Evolutionary conservation across 2,113 vertebrate genomes (phyloP), one percentile per base, ranked within the genome.

Genomic region (Xenopus borealis): DNA sequence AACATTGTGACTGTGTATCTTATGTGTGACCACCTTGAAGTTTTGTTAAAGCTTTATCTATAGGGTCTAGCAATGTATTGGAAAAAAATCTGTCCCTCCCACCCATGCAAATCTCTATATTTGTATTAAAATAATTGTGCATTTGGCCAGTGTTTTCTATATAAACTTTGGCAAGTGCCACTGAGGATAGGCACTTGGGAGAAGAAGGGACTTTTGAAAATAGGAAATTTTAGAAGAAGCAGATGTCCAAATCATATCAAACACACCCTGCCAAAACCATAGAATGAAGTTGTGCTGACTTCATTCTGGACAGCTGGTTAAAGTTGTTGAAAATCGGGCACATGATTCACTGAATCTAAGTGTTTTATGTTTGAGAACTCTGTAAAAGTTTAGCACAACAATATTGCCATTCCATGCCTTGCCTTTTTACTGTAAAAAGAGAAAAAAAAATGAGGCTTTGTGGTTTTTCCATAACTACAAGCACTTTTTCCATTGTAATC

Each of bases 401-500:
- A 52, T 18, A 13, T 78, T 23, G 65, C 67, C 0, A 71, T 67
- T 62, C 50, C 58, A 80, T 80, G 75, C 45, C 65, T 81, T 71
- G 23, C 23, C 69, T 40, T 78, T 27, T 79, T 82, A 69, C 79
- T 45, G 62, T 64, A 79, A 75, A 79, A 82, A 46, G 78, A 81
- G n/a, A n/a, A n/a, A 27, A 27, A 27, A 27, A 27, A 27, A 27
- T 1, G 23, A 27, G 23, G 1, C 81, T 85, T 81, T 88, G 84
- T 85, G 85, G 81, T 62, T 81, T 76, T 69, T 82, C 88, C 83
- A 72, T 79, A 88, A 83, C 78, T 80, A 74, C 68, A 16, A 79
- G 80, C 87, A 83, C 81, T 73, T 69, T 80, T 84, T 89, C 80
- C 79, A 77, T 85, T 85, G 62, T 87, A 80, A 78, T 83, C 80